Evolutionary conservation across 1,140 invertebrate species (phyloP).

Genomic region (Neodiprion lecontei): DNA sequence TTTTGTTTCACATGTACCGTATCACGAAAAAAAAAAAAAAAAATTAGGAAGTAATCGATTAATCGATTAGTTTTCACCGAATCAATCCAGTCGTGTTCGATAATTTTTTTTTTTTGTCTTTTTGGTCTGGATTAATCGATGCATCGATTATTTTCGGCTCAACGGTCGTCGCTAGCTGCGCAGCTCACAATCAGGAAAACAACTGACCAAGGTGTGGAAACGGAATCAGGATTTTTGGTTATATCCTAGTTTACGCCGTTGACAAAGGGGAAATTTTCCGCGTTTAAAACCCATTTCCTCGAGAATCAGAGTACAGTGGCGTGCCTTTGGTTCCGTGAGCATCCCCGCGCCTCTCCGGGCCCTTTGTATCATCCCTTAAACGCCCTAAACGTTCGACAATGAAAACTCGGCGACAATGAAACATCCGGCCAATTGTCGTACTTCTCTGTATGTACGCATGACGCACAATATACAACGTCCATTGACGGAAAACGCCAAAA

Average conservation of each 20-base stretch:
- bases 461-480: no score
- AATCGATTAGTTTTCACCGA: no score
- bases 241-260: background rate
- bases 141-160: no score
- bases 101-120: no score
- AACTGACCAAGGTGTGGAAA: no score
- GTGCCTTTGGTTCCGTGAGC: background rate
- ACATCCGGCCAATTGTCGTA: slow-evolving; percentile 4
- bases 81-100: no score
- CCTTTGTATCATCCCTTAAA: background rate
- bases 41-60: no score
- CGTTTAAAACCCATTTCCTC: slow-evolving; percentile 5
- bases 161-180: no score
- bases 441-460: background rate
- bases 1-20: no score
- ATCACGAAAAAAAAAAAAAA: no score
- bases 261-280: slow-evolving; percentile 1
- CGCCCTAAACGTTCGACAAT: slow-evolving; percentile 4
- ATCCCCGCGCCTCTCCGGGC: background rate
- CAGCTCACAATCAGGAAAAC: no score
- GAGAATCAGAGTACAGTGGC: background rate
- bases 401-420: background rate
- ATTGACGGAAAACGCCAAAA: background rate
- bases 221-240: background rate
- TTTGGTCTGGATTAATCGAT: no score